Percentiles rank a stretch among this genome's conserved stretches.
phyloP scores from a whole-genome alignment of 2,113 vertebrate species.

The Gnathonemus echidnorhynchus region DNA sequence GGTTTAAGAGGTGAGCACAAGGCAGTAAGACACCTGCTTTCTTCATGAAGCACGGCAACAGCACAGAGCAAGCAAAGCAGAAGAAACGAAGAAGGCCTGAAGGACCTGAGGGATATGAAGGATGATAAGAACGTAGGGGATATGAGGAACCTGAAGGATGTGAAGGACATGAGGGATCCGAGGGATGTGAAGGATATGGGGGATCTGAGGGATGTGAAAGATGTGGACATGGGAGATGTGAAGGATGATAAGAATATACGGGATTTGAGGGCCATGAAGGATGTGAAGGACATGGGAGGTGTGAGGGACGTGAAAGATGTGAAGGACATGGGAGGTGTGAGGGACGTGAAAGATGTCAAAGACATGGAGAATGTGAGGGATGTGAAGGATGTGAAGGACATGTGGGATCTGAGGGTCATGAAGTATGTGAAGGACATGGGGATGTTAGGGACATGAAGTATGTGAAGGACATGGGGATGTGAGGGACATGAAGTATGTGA shows the following conservation, averaged over 20 bases:
- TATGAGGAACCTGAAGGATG: background rate
- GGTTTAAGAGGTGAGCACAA: background rate
- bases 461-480: background rate
- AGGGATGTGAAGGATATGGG: background rate
- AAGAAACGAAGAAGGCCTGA: background rate
- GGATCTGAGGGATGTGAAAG: background rate
- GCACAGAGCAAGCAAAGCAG: background rate
- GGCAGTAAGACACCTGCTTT: background rate
- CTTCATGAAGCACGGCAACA: background rate
- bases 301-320: too few species aligned
- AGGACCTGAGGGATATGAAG: background rate
- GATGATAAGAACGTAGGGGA: background rate
- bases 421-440: too few species aligned
- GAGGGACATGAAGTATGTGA: too few species aligned
- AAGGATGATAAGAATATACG: too few species aligned
- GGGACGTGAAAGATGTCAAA: too few species aligned
- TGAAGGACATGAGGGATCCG: background rate
- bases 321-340: too few species aligned
- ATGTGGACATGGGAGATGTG: too few species aligned
- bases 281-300: too few species aligned
- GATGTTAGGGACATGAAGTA: too few species aligned
- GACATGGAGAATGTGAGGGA: too few species aligned
- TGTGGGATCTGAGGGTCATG: background rate
- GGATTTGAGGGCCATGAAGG: too few species aligned
- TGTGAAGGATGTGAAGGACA: too few species aligned